Evolutionary conservation across 2,113 vertebrate genomes (phyloP), one percentile per base, ranked within the genome.

Genomic region (Zapus hudsonius): DNA sequence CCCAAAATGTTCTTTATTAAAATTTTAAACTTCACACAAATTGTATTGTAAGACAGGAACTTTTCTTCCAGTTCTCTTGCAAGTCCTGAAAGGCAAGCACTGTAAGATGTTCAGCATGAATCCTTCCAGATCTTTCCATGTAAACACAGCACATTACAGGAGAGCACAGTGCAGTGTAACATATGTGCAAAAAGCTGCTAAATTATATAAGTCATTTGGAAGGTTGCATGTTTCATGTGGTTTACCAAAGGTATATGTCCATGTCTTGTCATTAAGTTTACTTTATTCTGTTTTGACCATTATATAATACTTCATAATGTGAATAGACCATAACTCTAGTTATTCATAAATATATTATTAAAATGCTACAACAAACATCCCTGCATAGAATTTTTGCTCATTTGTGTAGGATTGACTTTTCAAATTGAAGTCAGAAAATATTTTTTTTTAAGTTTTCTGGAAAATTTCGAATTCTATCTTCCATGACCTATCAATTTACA

Each of bases 301-400:
- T n/a, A 57, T 13, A 25, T 19, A 13, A 57, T 91, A 42, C 67
- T 90, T 87, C 29, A 73, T n/a, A n/a, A 76, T 57, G 25, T 67
- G 17, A 36, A 70, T 75, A 12, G 52, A n/a, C n/a, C 36, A 36
- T 42, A 42, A 76, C 57, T 78, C 64, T 38, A 92, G 31, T 78
- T 88, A 40, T 78, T 91, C 83, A 66, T 31, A 59, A 64, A 69
- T 92, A 83, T 82, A 36, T 38, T 47, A 84, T 38, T 61, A 72
- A 80, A 52, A 44, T 61, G 44, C 33, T 78, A 44, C 29, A 72
- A 44, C 52, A 81, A 61, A 44, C 0, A 1, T 52, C 55, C 61
- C 59, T 74, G 27, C 63, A 63, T 16, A 64, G 75, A 76, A 72
- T 27, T 59, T 94, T 95, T 73, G 38, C 25, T 78, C 23, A 29